phyloP scores from a whole-genome alignment of 2,888 invertebrate species.

The Cantharis rustica region DNA sequence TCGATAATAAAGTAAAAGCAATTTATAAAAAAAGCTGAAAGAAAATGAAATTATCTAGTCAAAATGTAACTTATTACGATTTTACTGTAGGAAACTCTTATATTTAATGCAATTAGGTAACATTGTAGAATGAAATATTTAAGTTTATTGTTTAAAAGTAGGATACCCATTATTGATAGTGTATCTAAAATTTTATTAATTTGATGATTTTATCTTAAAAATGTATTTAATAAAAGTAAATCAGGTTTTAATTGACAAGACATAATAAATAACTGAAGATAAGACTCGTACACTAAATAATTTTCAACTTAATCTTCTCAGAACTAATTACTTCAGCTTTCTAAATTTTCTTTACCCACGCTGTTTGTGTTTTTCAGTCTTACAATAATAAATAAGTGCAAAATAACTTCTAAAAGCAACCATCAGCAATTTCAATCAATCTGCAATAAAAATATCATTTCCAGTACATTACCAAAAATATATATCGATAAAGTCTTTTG shows the following conservation, averaged over 20 bases:
- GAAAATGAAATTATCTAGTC: not conserved
- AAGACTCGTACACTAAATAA: not conserved
- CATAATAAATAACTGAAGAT: not conserved
- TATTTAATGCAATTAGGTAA: not conserved
- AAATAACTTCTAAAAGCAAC: not conserved
- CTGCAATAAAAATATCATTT: conserved; percentile 1
- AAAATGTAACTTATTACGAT: not conserved
- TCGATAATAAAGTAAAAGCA: not conserved
- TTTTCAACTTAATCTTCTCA: not conserved
- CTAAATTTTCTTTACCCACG: not conserved
- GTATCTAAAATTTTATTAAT: not conserved
- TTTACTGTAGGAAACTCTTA: not conserved
- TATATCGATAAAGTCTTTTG: conserved; percentile 1
- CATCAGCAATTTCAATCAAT: conserved; percentile 3
- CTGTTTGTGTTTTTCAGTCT: not conserved
- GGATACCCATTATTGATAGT: not conserved
- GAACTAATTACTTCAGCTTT: not conserved
- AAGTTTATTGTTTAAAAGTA: not conserved
- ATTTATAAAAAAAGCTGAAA: not conserved
- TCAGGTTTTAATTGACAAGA: not conserved
- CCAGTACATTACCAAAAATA: not conserved
- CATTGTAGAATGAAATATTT: not conserved
- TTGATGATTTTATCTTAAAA: not conserved
- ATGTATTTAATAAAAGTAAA: not conserved
- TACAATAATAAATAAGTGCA: not conserved